Conservation (phyloP, 53 echinoderm and acorn worm species). For the Echinometra lucunter region DNA sequence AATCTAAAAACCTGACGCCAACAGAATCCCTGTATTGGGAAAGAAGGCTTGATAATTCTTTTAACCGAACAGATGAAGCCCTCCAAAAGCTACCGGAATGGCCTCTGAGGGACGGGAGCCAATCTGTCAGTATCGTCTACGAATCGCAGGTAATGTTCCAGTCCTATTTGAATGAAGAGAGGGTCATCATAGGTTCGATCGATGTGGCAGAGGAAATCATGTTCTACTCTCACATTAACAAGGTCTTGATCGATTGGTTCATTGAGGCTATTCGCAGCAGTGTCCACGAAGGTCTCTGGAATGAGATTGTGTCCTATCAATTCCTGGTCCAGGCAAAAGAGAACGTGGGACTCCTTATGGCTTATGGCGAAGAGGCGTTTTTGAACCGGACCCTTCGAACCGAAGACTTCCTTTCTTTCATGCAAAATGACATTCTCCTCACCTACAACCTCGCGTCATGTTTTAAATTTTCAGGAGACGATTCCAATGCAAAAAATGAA, state of each 20-base stretch:
- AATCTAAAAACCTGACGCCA: constrained; percentile 25
- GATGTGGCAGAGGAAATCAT: constrained; percentile 68
- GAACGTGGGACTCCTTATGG: constrained; percentile 72
- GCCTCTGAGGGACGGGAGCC: not conserved
- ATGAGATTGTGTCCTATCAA: constrained; percentile 74
- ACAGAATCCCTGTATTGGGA: not conserved
- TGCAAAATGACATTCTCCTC: constrained; percentile 65
- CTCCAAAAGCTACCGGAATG: constrained; percentile 21
- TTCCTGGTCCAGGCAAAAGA: constrained; percentile 83
- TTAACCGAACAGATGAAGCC: constrained; percentile 27
- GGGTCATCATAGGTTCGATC: not conserved
- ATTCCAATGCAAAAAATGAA: not conserved
- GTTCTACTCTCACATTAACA: constrained; percentile 74
- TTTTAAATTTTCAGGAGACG: constrained; percentile 51
- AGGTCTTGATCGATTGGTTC: constrained; percentile 75
- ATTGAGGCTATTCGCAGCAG: constrained; percentile 62
- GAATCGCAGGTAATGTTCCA: constrained; percentile 39
- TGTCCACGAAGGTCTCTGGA: constrained; percentile 71
- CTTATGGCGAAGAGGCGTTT: constrained; percentile 76
- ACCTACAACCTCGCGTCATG: constrained; percentile 73
- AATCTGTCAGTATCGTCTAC: not conserved
- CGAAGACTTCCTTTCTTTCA: constrained; percentile 65
- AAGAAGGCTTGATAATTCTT: not conserved
- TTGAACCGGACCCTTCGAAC: constrained; percentile 48
- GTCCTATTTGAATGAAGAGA: constrained; percentile 41